Evolutionary conservation across 2,113 vertebrate genomes (phyloP), one percentile per base, ranked within the genome.

Genomic region (Eonycteris spelaea): DNA sequence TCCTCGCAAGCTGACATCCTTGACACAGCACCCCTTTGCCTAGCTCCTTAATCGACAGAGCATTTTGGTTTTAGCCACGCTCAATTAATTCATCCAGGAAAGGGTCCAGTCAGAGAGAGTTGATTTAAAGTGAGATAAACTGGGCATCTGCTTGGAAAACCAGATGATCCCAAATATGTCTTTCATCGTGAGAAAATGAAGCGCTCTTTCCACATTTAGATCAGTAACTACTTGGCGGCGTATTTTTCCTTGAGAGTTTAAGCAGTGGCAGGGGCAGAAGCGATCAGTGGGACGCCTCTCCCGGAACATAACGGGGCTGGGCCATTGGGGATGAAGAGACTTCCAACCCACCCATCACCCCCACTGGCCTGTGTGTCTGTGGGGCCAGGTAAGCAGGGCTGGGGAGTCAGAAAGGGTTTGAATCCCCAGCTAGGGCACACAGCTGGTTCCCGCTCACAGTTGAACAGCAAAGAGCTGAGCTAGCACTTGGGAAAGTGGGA

Each of bases 31-130:
- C 97, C 98, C 98, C 94, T 98, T 95, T 93, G 97, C 97, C 89
- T 96, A 87, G 98, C 97, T 98, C 94, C 96, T 98, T 98, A 97
- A 98, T 98, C 97, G 96, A 82, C 12, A 97, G 95, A 98, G 96
- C 97, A 98, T 98, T 99, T 98, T 98, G 97, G 95, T 95, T 97
- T 98, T 98, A 99, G 97, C 97, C 96, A 98, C 97, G 98, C 98
- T 98, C 98, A 98, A 99, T 99, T 99, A 99, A 98, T 97, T 98
- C 97, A 98, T 97, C 96, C 98, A 98, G 97, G 95, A 98, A 98
- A 90, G 92, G 97, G 98, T 98, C 98, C 98, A 98, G 98, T 98
- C 98, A 98, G 97, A 98, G 98, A 98, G 93, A 98, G 98, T 97
- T 98, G 98, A 98, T 98, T 97, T 98, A 98, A 96, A 98, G 97